A percentile compares a stretch with the other conserved stretches of the same genome.
phyloP scores from a whole-genome alignment of 2,797 vertebrate species.

The Corythornis leucogaster region DNA sequence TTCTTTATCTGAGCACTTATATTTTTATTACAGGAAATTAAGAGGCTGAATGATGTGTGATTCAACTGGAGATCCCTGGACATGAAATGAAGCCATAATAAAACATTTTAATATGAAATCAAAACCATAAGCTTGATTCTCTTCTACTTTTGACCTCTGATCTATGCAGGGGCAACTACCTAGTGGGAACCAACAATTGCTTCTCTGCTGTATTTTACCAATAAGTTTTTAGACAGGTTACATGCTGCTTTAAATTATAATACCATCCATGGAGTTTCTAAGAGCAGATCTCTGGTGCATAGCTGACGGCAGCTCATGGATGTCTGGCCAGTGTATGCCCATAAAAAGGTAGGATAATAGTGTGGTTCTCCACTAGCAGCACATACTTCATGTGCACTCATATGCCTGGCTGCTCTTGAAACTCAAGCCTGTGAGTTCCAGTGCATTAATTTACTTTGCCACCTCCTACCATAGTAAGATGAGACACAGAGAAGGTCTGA shows the following conservation, averaged over 20 bases:
- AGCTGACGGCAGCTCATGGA: not conserved
- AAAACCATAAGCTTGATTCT: conserved; percentile 56
- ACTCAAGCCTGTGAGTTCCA: not conserved
- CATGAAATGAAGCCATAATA: conserved; percentile 59
- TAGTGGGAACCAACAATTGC: not conserved
- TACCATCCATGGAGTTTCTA: not conserved
- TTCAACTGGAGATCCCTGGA: conserved; percentile 47
- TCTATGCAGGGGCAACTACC: not conserved
- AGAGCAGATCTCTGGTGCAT: not conserved
- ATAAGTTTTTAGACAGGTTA: not conserved
- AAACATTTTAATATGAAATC: conserved; percentile 61
- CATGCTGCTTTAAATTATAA: not conserved
- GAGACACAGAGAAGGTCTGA: not conserved
- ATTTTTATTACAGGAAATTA: conserved; percentile 72
- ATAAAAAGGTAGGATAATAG: not conserved
- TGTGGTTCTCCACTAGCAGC: not conserved
- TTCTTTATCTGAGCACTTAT: conserved; percentile 57
- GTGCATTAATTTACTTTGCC: not conserved
- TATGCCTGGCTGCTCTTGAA: not conserved
- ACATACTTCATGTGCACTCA: not conserved
- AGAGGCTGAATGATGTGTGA: conserved; percentile 62
- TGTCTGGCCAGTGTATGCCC: not conserved
- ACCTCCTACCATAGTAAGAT: not conserved
- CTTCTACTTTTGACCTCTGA: conserved; percentile 39
- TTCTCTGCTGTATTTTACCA: not conserved